Base-by-base conservation (phyloP, 2,888 invertebrate genomes). In the Autographa gamma region DNA sequence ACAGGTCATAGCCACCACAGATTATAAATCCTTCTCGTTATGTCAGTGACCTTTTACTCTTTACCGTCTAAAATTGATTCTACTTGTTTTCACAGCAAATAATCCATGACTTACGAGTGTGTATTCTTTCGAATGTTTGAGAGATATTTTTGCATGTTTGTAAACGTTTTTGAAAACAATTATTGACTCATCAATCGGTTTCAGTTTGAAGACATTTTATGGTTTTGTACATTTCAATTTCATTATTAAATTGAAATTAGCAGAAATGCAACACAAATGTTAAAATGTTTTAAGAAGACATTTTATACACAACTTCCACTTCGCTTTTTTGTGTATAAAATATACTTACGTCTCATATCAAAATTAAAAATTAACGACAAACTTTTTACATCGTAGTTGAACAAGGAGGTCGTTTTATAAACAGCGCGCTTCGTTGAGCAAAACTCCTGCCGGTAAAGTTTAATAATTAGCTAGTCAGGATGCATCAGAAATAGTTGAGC, bases 1-100 rank as follows among this genome's bases (percentile, higher is more conserved):
- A 75, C 80, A 66, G 78, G 76, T 83, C 80, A 72, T 60, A 81
- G 75, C 63, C 74, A 71, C 80, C 64, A 63, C 69, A 80, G 69
- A 68, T 76, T 69, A 66, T 62, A 68, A 72, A 74, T 72, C 66
- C 72, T 80, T 81, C 76, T 76, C 76, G 41, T 79, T 80, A 76
- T 78, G 79, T 78, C 78, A 79, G 63, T 64, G 76, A 78, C 67
- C 79, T 78, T 78, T 77, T 68, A 66, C 74, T 69, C 61, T 59
- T 25, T 13, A 69, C 69, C 71, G 59, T 65, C 19, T 60, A 67
- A 74, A 77, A 81, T 81, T 60, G 71, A 77, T 79, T 75, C 13
- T 32, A 63, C 59, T 69, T 14, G 25, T 68, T 58, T 66, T 77
- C 65, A 68, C 76, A 69, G 58, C 38, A 32, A 69, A 69, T 69